Base-by-base conservation (phyloP, 2,888 invertebrate species). In the Galerucella nymphaeae region DNA sequence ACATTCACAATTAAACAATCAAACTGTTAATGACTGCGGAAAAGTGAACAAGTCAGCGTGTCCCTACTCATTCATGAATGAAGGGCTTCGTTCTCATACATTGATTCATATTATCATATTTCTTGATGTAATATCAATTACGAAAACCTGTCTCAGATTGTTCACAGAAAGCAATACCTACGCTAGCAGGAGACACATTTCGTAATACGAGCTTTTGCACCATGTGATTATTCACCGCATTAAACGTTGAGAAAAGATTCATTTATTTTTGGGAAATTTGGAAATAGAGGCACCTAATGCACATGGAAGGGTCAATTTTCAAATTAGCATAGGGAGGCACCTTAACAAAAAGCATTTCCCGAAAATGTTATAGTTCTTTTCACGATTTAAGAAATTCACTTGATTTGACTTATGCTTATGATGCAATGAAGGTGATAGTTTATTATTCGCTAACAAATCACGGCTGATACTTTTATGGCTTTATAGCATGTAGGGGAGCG, bases 1-100 rank as follows among this genome's bases (percentile, higher is more conserved):
- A 59, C 67, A 65, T 63, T 71, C 71, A 72, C 74, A 77, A 79
- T 75, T 76, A 75, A 77, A 68, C 70, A 74, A 75, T 73, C 68
- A 77, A 78, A 80, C 80, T 80, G 75, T 74, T 75, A 74, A 64
- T 72, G 76, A 80, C 75, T 78, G 66, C 66, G 75, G 75, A 75
- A 76, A 78, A 78, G 70, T 73, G 74, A 78, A 70, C 74, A 71
- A 69, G 64, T 66, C 72, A 66, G 69, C 62, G 66, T 48, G 74
- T 77, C 76, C 77, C 80, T 76, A 79, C 78, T 68, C 80, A 79
- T 76, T 78, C 79, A 81, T 80, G 78, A 80, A 82, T 80, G 82
- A 81, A 83, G 83, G 83, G 83, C 80, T 83, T 83, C 83, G 73
- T 79, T 80, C 80, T 78, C 79, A 80, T 76, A 77, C 75, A 75